phyloP scores from a whole-genome alignment of 1,140 invertebrate species.

The Cepaea nemoralis region DNA sequence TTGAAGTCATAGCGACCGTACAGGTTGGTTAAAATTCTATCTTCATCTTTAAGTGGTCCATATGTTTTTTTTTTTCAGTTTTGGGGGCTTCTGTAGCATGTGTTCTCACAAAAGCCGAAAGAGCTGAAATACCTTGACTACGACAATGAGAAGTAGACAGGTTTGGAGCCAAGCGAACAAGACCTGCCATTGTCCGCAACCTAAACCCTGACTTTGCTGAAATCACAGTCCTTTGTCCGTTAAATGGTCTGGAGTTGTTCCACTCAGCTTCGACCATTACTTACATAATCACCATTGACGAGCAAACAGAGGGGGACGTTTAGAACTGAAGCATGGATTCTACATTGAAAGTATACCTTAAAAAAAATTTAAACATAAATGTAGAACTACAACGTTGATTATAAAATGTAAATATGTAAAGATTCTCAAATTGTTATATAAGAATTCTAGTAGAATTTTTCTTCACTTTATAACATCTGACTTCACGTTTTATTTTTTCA shows the following conservation, averaged over 20 bases:
- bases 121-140: conserved; percentile 6
- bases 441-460: too few relatives aligned
- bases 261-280: conserved; percentile 29
- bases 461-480: too few relatives aligned
- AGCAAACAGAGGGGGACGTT: too few relatives aligned
- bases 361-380: too few relatives aligned
- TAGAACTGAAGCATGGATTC: too few relatives aligned
- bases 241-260: background rate
- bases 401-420: too few relatives aligned
- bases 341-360: too few relatives aligned
- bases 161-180: conserved; percentile 20
- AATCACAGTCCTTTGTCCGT: background rate
- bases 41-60: conserved; percentile 79
- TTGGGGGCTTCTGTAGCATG: conserved; percentile 29
- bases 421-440: too few relatives aligned
- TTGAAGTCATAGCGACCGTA: background rate
- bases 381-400: too few relatives aligned
- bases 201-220: background rate
- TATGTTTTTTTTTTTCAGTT: conserved; percentile 66
- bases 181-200: conserved; percentile 13
- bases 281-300: conserved; percentile 11
- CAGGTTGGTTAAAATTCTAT: background rate
- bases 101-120: conserved; percentile 21
- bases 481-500: too few relatives aligned
- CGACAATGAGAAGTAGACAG: conserved; percentile 4